phyloP scores from a whole-genome alignment of 2,797 vertebrate genomes.

The Mormyrops boulengeri region DNA sequence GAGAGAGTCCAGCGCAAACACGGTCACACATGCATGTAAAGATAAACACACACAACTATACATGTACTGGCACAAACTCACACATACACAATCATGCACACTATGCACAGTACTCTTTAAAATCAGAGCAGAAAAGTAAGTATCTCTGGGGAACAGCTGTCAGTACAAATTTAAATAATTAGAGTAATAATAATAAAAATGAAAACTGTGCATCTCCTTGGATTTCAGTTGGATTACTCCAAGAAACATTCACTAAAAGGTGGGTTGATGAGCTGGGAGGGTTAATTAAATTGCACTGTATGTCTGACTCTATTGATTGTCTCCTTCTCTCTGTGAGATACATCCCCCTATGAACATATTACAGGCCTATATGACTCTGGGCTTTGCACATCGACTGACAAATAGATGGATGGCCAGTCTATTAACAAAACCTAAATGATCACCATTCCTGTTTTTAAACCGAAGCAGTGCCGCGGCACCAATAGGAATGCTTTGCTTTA shows the following conservation, averaged over 20 bases:
- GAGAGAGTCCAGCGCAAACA: neutral
- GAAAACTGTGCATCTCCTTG: conserved; percentile 48
- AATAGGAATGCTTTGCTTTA: neutral
- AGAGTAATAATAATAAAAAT: neutral
- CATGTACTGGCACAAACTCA: neutral
- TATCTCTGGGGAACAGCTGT: conserved; percentile 41
- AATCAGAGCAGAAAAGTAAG: conserved; percentile 38
- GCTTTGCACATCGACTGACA: neutral
- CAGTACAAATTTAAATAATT: conserved; percentile 32
- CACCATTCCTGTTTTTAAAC: neutral
- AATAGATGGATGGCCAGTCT: neutral
- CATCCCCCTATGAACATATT: neutral
- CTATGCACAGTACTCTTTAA: neutral
- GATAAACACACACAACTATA: neutral
- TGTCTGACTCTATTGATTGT: conserved; percentile 39
- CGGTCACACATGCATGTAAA: neutral
- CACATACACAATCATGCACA: neutral
- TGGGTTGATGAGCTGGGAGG: conserved; percentile 10
- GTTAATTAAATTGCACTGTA: conserved; percentile 44
- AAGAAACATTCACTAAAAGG: conserved; percentile 53
- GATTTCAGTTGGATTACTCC: conserved; percentile 48
- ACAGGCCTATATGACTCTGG: neutral
- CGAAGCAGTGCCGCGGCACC: neutral
- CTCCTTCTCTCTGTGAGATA: neutral
- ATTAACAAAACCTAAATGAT: neutral